Evolutionary conservation across 2,797 vertebrate genomes (phyloP).

Genomic region (Tympanoctomys barrerae): DNA sequence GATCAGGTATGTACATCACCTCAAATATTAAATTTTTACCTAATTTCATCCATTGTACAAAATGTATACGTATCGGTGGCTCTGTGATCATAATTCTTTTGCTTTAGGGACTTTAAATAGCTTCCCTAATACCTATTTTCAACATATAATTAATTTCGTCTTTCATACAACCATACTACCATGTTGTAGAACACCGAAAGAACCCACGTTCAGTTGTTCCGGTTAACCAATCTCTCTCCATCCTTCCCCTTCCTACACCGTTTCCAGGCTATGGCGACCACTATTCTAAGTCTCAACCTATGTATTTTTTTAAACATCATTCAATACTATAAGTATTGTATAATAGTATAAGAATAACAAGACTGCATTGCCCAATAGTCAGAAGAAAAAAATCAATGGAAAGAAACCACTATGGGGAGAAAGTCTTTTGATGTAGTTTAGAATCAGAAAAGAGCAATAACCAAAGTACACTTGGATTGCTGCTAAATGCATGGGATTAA

Average conservation of each 20-base stretch:
- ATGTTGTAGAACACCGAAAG: not conserved
- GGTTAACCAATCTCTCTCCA: not conserved
- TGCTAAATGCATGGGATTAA: not conserved
- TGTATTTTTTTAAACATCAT: not conserved
- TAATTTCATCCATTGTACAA: not conserved
- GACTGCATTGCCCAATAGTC: not conserved
- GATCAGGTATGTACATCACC: not conserved
- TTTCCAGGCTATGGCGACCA: not conserved
- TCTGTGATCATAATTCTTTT: not conserved
- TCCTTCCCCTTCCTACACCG: not conserved
- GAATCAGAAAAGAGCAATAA: not conserved
- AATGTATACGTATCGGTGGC: not conserved
- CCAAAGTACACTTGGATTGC: not conserved
- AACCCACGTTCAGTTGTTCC: not conserved
- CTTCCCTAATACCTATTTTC: not conserved
- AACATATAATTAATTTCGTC: not conserved
- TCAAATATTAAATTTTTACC: not conserved
- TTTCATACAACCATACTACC: not conserved
- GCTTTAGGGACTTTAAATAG: not conserved
- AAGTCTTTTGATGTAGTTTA: not conserved
- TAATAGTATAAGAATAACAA: not conserved
- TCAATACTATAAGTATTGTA: not conserved
- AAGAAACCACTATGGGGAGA: not conserved
- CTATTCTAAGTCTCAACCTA: not conserved
- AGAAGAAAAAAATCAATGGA: conserved; percentile 42